Conservation (phyloP, 2,888 invertebrate genomes). For the Ormyrus thymus region DNA sequence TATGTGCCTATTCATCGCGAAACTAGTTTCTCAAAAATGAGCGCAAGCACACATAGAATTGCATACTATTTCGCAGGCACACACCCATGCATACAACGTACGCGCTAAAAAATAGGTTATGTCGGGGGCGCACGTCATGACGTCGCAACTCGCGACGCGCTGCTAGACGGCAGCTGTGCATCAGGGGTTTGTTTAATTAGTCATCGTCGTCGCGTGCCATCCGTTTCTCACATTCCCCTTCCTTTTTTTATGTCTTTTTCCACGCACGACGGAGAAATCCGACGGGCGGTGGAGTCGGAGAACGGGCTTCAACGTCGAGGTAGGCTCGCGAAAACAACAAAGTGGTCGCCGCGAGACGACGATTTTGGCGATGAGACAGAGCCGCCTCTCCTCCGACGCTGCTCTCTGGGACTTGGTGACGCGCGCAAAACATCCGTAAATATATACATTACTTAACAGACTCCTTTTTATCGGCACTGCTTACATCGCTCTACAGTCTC, state of each 20-base stretch:
- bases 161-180: slow-evolving; percentile 7
- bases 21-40: no score
- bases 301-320: background rate
- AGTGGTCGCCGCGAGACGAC: background rate
- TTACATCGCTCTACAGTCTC: background rate
- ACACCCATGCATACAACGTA: no score
- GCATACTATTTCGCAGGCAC: background rate
- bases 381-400: background rate
- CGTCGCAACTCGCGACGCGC: background rate
- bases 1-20: background rate
- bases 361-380: slow-evolving; percentile 45
- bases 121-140: slow-evolving; percentile 26
- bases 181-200: background rate
- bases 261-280: background rate
- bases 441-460: slow-evolving; percentile 3
- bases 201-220: background rate
- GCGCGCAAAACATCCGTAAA: slow-evolving; percentile 39
- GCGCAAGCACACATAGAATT: no score
- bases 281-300: no score
- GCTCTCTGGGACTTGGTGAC: slow-evolving; percentile 15
- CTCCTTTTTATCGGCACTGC: background rate
- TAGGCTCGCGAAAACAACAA: background rate
- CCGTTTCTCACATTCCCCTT: no score
- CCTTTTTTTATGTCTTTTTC: background rate
- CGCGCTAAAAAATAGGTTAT: slow-evolving; percentile 23